These are phyloP conservation scores for Ricordea florida DNA, from an alignment of 92 coral and sea anemone species.

Conservation along the genomic window DNA sequence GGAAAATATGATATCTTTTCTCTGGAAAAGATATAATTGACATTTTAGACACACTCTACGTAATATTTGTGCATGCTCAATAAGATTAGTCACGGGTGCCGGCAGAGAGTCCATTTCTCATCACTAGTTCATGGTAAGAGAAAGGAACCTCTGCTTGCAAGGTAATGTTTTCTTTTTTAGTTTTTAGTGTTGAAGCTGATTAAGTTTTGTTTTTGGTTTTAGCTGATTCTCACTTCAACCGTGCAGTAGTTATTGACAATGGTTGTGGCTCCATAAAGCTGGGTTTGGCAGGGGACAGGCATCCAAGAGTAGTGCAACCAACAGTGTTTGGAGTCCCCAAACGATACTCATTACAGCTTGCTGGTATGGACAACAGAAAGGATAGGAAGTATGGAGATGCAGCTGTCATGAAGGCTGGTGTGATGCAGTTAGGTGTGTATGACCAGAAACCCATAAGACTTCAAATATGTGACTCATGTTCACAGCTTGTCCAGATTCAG, in stretches of 20 bases:
- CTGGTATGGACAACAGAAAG: constrained; percentile 74
- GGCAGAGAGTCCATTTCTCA: too few relatives aligned
- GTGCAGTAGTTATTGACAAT: constrained; percentile 87
- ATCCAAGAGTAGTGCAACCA: constrained; percentile 79
- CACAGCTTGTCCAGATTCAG: too few relatives aligned
- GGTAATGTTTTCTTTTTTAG: background rate
- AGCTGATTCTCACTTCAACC: constrained; percentile 83
- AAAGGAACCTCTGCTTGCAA: too few relatives aligned
- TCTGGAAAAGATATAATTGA: too few relatives aligned
- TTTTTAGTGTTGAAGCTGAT: background rate
- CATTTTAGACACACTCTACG: too few relatives aligned
- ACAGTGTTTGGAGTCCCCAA: constrained; percentile 82
- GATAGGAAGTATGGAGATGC: constrained; percentile 73
- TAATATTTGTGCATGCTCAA: too few relatives aligned
- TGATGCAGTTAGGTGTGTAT: constrained; percentile 79
- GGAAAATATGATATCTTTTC: too few relatives aligned
- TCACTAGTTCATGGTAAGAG: too few relatives aligned
- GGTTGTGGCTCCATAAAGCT: constrained; percentile 84
- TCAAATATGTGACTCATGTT: background rate
- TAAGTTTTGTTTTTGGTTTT: background rate
- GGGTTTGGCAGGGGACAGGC: constrained; percentile 85
- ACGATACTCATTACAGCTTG: constrained; percentile 88
- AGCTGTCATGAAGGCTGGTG: constrained; percentile 83
- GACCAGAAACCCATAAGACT: background rate
- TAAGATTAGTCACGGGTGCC: too few relatives aligned